Evolutionary conservation across 37 sponge, comb jelly and placozoan genomes (phyloP), one percentile per base, ranked within the genome.

Genomic region (Cliona cf. orientalis): DNA sequence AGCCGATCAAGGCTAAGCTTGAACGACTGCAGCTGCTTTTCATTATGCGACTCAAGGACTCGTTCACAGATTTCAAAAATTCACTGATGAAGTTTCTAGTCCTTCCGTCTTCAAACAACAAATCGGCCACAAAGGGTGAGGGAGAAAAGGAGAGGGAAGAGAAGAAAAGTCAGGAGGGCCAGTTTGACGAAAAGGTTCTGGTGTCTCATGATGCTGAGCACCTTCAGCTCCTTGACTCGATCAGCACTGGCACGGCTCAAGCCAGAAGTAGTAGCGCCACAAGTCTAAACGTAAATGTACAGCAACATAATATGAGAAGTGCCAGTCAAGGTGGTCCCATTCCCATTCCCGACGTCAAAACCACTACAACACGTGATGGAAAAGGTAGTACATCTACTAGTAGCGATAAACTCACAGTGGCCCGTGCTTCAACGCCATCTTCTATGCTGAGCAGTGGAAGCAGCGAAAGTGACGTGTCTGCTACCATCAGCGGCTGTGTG

Each of bases 31-130:
- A 92, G 46, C 53, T 91, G 14, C 74, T 91, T 32, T 86, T 86
- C 21, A 31, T 91, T 3, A 58, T 91, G 72, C 31, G 87, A 39
- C 68, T 91, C 23, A 86, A 86, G 53, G 91, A 91, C 26, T 91
- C 91, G 5, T 70, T 91, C 58, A 77, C 56, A 9, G 26, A 55
- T 9, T 86, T 91, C 49, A 76, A 86, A 53, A 55, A 7, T 42
- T 33, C 71, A 0, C 45, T 86, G 14, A 81, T 76, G 75, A 62
- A 64, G 41, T 79, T 83, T 1, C 71, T 89, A 2, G 76, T 59
- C 5, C 59, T 60, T 39, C 17, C 55, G 55, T n/a, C n/a, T n/a
- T n/a, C n/a, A n/a, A n/a, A n/a, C n/a, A 19, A 46, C 76, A 41
- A 69, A 2, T 29, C 77, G 28, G 46, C 49, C 2, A 2, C 40